These are phyloP conservation scores for Oscheius sp. DNA, from an alignment of 2,888 invertebrate species.

Conservation along the genomic window DNA sequence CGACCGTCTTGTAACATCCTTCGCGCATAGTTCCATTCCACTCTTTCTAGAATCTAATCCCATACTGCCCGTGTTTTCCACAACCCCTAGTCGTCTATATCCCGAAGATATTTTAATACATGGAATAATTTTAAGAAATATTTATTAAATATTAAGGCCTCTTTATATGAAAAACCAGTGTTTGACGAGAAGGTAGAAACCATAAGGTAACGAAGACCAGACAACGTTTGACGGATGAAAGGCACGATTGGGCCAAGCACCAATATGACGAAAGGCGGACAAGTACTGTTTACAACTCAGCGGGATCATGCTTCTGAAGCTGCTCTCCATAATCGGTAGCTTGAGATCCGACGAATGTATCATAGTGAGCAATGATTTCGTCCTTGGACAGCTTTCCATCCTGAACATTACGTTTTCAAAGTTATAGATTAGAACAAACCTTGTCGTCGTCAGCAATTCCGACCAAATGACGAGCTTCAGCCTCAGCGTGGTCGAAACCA, in stretches of 20 bases:
- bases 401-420: conserved; percentile 65
- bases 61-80: too few relatives aligned
- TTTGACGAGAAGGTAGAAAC: conserved; percentile 28
- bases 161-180: conserved; percentile 24
- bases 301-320: conserved; percentile 86
- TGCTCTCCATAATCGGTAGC: conserved; percentile 99
- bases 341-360: conserved; percentile 96
- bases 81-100: not conserved
- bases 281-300: conserved; percentile 66
- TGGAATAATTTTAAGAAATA: conserved; percentile 1
- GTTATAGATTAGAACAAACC: conserved; percentile 63
- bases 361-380: conserved; percentile 93
- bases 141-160: conserved; percentile 33
- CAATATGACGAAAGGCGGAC: conserved; percentile 12
- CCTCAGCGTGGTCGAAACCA: conserved; percentile 96
- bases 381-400: conserved; percentile 89
- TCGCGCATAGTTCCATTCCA: conserved; percentile 6
- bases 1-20: conserved; percentile 36
- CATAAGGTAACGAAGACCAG: conserved; percentile 30
- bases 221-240: conserved; percentile 24
- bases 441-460: conserved; percentile 92
- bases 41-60: not conserved
- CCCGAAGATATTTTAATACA: not conserved
- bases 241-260: conserved; percentile 16
- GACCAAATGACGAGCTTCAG: conserved; percentile 93